These are phyloP conservation scores for Poecilia gillii DNA, from an alignment of 2,797 vertebrate species.

Conservation along the genomic window DNA sequence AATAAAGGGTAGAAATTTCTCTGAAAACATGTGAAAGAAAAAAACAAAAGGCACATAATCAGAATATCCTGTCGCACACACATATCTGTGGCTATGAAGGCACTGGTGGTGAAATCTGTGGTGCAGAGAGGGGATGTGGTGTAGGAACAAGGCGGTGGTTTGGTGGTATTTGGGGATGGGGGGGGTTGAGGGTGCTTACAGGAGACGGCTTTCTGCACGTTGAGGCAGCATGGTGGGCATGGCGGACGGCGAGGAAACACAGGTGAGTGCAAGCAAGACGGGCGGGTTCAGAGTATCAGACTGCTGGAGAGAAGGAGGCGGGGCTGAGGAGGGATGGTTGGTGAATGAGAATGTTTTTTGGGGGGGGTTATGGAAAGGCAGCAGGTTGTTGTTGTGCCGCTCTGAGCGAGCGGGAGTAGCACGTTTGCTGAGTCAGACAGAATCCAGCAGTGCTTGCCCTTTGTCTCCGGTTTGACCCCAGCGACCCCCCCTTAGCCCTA, in stretches of 20 bases:
- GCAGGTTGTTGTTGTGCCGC: constrained; percentile 3
- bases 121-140: background rate
- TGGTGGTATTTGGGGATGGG: too few species aligned
- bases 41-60: constrained; percentile 1
- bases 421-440: constrained; percentile 62
- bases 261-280: constrained; percentile 63
- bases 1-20: constrained; percentile 24
- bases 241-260: constrained; percentile 44
- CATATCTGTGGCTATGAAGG: constrained; percentile 4
- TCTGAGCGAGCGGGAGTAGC: constrained; percentile 25
- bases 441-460: constrained; percentile 49
- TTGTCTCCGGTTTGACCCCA: constrained; percentile 49
- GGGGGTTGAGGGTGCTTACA: background rate
- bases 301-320: constrained; percentile 42
- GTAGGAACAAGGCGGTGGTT: background rate
- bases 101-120: background rate
- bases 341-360: constrained; percentile 2
- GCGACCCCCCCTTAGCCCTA: background rate
- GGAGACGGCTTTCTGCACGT: background rate
- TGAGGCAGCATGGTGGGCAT: background rate
- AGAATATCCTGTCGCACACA: constrained; percentile 47
- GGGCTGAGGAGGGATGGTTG: constrained; percentile 4
- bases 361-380: constrained; percentile 11
- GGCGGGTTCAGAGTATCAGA: constrained; percentile 76
- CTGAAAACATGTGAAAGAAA: background rate